Percentiles rank a stretch among this genome's conserved stretches.
phyloP scores from a whole-genome alignment of 2,113 vertebrate species.

The Anolis carolinensis region DNA sequence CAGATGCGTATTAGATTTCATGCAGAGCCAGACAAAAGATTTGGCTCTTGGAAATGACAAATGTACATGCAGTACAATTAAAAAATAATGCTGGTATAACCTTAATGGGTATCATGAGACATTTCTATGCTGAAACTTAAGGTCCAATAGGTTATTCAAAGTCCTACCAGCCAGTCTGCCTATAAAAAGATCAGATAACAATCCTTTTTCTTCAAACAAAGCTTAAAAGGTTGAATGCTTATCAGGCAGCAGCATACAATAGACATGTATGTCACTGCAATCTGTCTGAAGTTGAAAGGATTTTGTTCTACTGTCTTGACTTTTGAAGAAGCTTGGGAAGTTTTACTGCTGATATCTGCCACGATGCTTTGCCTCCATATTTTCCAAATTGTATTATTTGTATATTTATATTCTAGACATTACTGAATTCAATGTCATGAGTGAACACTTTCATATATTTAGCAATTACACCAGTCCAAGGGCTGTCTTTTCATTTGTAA shows the following conservation, averaged over 20 bases:
- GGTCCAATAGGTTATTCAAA: conserved; percentile 17
- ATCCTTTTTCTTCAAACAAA: conserved; percentile 34
- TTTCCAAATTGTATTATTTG: not conserved
- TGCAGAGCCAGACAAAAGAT: conserved; percentile 40
- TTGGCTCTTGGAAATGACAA: conserved; percentile 17
- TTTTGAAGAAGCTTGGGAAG: conserved; percentile 6
- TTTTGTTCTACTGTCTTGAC: not conserved
- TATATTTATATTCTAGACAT: not conserved
- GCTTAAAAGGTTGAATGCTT: conserved; percentile 20
- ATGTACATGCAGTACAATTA: conserved; percentile 17
- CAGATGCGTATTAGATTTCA: conserved; percentile 43
- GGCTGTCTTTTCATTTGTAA: not conserved
- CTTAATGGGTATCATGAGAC: conserved; percentile 11
- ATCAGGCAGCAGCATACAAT: conserved; percentile 6
- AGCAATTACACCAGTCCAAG: not conserved
- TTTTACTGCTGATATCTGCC: not conserved
- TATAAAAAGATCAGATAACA: conserved; percentile 35
- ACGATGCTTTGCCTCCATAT: not conserved
- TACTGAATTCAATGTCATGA: not conserved
- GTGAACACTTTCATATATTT: not conserved
- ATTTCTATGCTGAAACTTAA: conserved; percentile 25
- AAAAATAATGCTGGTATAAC: conserved; percentile 30
- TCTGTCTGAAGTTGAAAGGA: not conserved
- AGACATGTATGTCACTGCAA: accelerated
- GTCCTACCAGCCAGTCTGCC: not conserved